Base-by-base conservation (phyloP, 2,888 invertebrate genomes). In the Melanchra persicariae region DNA sequence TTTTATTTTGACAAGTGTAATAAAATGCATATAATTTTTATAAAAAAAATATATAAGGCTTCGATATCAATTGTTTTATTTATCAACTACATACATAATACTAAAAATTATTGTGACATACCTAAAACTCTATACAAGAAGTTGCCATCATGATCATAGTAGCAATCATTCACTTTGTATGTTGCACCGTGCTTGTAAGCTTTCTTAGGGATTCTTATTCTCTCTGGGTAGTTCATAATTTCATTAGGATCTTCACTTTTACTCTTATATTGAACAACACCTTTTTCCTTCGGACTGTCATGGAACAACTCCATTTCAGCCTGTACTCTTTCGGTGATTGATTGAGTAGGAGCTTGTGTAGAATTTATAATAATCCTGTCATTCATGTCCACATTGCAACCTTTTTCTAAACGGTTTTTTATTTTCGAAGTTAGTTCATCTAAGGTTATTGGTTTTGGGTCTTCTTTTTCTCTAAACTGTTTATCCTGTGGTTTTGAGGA, bases 51-150 rank as follows among this genome's bases (percentile, higher is more conserved):
- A 90, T 91, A 93, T 91, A 94, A 92, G 89, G 94, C 94, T 94
- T 93, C 87, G 83, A 86, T 77, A 84, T 79, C 59, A 81, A 81
- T 83, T 90, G 89, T 94, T 94, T 94, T 92, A 93, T 93, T 94
- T 88, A 77, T 59, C 59, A 77, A 10, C 57, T 80, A 63, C 17
- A 60, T 54, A 43, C 19, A 15, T n/a, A 54, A 17, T 52, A 43
- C 12, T 7, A 12, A 26, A 68, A 66, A 37, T 82, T 74, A 80
- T 85, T 87, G 71, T 83, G 90, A 92, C 96, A 98, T 97, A 74
- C 98, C 98, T 79, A 98, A 97, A 58, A 98, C 97, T 87, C 98
- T 96, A 89, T 98, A 98, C 69, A 98, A 94, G 94, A 98, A 98
- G 89, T 95, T 96, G 0, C 98, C 98, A 95, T 98, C 97, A 89